A percentile compares a stretch with the other conserved stretches of the same genome.
Conservation (phyloP, 2,888 invertebrate genomes). For the Prostheceraeus crozeri region DNA sequence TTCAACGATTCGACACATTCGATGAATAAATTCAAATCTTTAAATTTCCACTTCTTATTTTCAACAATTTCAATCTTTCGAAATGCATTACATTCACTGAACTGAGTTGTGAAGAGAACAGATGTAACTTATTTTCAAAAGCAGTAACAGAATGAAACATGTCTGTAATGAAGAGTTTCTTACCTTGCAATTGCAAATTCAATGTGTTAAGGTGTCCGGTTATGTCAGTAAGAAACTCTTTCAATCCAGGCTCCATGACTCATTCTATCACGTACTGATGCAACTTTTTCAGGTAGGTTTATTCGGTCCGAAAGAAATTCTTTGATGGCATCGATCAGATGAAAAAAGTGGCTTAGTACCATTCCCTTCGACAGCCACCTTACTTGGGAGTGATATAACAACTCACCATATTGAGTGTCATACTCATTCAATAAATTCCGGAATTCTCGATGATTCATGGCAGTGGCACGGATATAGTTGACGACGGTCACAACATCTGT, state of each 20-base stretch:
- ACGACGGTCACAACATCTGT: constrained; percentile 2
- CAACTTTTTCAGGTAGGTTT: background rate
- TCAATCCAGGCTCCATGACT: no score
- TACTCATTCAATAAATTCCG: constrained; percentile 8
- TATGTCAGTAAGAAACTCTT: constrained; percentile 12
- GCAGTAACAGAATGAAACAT: constrained; percentile 1
- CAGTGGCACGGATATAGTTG: constrained; percentile 24
- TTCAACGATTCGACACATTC: no score
- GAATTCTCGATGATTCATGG: constrained; percentile 33
- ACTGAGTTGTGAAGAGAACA: background rate
- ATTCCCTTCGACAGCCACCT: constrained; percentile 18
- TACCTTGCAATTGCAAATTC: constrained; percentile 19
- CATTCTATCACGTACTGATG: no score
- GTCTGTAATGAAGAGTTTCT: constrained; percentile 4
- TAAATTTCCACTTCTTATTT: no score
- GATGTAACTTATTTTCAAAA: background rate
- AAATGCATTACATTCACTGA: background rate
- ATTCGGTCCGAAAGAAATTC: background rate
- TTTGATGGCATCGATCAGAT: constrained; percentile 13
- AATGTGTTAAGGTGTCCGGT: background rate
- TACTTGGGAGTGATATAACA: constrained; percentile 27
- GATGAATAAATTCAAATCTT: no score
- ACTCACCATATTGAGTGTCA: constrained; percentile 23
- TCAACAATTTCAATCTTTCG: background rate
- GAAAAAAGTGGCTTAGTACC: constrained; percentile 12